Conservation (phyloP, 2,113 vertebrate genomes). For the Ceratotherium simum region DNA sequence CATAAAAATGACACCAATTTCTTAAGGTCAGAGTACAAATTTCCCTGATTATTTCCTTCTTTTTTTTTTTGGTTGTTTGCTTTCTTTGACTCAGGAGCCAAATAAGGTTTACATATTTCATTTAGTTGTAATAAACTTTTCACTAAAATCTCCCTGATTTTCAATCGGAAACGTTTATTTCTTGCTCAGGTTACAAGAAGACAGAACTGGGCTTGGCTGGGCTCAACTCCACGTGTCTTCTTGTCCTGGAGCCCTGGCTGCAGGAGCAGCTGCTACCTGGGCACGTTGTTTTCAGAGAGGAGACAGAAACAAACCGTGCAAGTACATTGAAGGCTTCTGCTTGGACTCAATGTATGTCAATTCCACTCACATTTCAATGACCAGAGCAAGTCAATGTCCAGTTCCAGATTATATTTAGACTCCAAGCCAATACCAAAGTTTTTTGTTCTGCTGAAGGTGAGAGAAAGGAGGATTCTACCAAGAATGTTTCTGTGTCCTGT, state of each 20-base stretch:
- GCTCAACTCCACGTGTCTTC: neutral
- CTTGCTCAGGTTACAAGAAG: neutral
- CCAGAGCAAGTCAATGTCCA: neutral
- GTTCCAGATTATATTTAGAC: neutral
- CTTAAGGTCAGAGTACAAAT: neutral
- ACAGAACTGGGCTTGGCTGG: too few species aligned
- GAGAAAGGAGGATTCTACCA: neutral
- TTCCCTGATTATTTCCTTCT: neutral
- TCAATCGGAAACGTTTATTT: neutral
- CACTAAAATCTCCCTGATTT: neutral
- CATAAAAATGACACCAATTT: neutral
- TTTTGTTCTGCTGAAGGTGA: neutral
- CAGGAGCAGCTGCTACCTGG: neutral
- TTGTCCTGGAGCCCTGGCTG: neutral
- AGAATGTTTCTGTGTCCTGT: neutral
- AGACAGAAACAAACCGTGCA: neutral
- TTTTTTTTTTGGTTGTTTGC: neutral
- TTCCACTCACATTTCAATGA: neutral
- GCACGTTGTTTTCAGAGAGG: neutral
- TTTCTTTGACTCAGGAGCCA: slow-evolving; percentile 14
- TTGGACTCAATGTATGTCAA: too few species aligned
- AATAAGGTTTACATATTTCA: neutral
- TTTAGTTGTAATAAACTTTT: neutral
- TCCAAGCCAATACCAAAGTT: neutral
- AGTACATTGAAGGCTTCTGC: neutral